Evolutionary conservation across 2,888 invertebrate genomes (phyloP), one percentile per base, ranked within the genome.

Genomic region (Tubiluchus corallicola): DNA sequence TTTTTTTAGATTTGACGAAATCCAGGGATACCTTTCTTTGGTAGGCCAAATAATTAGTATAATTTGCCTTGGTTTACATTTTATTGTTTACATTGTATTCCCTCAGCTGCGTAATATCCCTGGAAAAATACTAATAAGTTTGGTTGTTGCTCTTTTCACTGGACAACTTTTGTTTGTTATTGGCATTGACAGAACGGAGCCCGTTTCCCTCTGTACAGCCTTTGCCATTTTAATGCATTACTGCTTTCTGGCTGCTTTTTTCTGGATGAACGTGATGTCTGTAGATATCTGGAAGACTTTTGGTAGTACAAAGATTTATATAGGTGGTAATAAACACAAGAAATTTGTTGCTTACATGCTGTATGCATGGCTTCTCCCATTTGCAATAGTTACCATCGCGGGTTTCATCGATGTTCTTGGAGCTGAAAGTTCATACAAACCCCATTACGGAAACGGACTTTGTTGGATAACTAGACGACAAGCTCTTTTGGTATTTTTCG

Each of bases 251-350:
- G 57, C 64, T 0, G 55, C 64, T 2, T 67, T 68, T 53, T 60
- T 60, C 49, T 69, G 69, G 69, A 64, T 66, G 62, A 67, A 62
- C 49, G 58, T 65, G 4, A 61, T 68, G 58, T 63, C 66, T 37
- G 54, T 65, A 43, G 68, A 68, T 48, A 60, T 67, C 38, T 66
- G 62, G 56, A 52, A 61, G 38, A 67, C 67, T 1, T 67, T 68
- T 48, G 52, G 52, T 16, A 47, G 50, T 40, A n/a, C 19, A 16
- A n/a, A 38, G 17, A 2, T 17, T 20, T 29, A 20, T 13, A 17
- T 48, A n/a, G n/a, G n/a, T n/a, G n/a, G n/a, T n/a, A n/a, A n/a
- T n/a, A n/a, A n/a, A n/a, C n/a, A n/a, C n/a, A n/a, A n/a, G n/a
- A n/a, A n/a, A n/a, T n/a, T n/a, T 21, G 4, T 21, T 4, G 37